phyloP scores from a whole-genome alignment of 2,113 vertebrate genomes.

The Tupaia tana region DNA sequence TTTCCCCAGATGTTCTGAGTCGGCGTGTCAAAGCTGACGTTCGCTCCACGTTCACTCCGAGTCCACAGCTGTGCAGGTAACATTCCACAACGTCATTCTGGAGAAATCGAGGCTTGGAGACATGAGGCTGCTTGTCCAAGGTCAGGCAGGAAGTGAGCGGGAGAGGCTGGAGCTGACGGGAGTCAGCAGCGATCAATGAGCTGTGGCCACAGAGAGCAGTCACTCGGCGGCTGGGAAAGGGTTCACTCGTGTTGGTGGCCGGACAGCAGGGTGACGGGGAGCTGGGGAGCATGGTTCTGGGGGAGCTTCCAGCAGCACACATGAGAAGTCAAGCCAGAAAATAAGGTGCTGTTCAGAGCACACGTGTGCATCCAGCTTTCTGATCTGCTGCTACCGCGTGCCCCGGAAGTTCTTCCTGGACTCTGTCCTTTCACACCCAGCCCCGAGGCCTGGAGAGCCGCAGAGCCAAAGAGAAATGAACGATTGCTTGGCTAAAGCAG shows the following conservation, averaged over 20 bases:
- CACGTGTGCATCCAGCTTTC: neutral
- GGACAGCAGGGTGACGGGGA: too few species aligned
- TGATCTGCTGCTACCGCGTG: neutral
- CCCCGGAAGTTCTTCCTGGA: neutral
- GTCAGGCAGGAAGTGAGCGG: neutral
- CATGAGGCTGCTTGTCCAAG: neutral
- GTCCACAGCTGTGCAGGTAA: too few species aligned
- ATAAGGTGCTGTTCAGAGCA: neutral
- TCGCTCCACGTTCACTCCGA: neutral
- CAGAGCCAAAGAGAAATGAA: neutral
- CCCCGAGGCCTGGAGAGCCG: neutral
- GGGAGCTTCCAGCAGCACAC: neutral
- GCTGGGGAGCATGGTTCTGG: neutral
- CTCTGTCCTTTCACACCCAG: neutral
- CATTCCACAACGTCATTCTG: neutral
- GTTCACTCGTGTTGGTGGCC: too few species aligned
- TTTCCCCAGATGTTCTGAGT: neutral
- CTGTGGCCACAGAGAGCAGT: neutral
- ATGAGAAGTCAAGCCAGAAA: neutral
- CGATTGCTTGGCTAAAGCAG: accelerated
- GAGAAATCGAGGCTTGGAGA: neutral
- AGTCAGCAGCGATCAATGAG: too few species aligned
- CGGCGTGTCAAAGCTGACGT: neutral
- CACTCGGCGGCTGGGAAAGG: neutral
- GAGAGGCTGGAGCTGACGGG: accelerated